Base-by-base conservation (phyloP, 2,888 invertebrate species). In the Brenthis hecate region DNA sequence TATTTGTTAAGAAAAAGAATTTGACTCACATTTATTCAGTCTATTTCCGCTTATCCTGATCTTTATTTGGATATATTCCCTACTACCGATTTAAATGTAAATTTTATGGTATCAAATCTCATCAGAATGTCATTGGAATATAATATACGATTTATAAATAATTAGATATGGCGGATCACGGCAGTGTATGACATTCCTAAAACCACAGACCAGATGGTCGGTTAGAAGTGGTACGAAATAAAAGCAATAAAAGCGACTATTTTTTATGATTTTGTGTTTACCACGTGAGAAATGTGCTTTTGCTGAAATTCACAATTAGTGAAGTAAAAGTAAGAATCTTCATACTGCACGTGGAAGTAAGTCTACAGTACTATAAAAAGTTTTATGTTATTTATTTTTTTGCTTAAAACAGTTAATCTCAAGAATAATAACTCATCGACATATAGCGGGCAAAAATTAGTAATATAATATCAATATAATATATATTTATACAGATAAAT, bases 71-170 rank as follows among this genome's bases (percentile, higher is more conserved):
- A 79, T 78, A 84, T 80, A 83, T 77, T 79, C 75, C 73, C 77
- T 83, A n/a, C 73, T 64, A 76, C 72, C 80, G 77, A 87, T 88
- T 84, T 85, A 82, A 80, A 88, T 89, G 87, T 85, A 82, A 89
- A 89, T 88, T 74, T 67, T 72, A 71, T 76, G 78, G 80, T 81
- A 85, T 84, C 77, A 77, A 81, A 85, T 82, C 83, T 85, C 85
- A 85, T 83, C 85, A 78, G 73, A 71, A 70, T 76, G 82, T 86
- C 65, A 70, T 65, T 64, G 57, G 68, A 66, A 67, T 66, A 60
- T 72, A 60, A 72, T 67, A 67, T 71, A 71, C 36, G 55, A 48
- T 50, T 53, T 66, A 65, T 73, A 73, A 73, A 73, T 85, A 84
- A 81, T 76, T 75, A 76, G 74, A 77, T 80, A 85, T 81, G 75